Evolutionary conservation across 1,140 invertebrate species (phyloP), one percentile per base, ranked within the genome.

Genomic region (Rhagoletis pomonella): DNA sequence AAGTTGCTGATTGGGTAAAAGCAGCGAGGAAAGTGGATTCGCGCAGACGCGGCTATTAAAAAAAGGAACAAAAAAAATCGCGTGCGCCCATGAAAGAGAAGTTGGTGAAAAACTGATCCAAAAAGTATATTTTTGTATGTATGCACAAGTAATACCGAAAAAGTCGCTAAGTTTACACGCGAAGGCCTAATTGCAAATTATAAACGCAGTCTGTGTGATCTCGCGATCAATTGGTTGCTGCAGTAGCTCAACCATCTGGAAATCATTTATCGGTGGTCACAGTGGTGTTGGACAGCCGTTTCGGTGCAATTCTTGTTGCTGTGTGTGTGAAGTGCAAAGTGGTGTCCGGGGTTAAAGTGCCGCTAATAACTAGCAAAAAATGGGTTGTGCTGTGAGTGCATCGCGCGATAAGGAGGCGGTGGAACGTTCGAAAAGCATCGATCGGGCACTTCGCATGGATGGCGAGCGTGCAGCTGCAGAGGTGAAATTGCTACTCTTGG

Each of bases 401-500:
- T 95, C 95, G 91, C 95, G 95, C 91, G 97, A 97, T 93, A 97
- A 97, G 93, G 96, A 96, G 94, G 97, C 97, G 67, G 95, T 94
- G 84, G 96, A 96, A 91, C 95, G 97, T 90, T 97, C 97, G 44
- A 97, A 97, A 94, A 97, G 97, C 94, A 98, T 98, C 92, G 97
- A 98, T 94, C 96, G 97, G 93, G 96, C 97, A 92, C 94, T 98
- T 47, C 92, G 96, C 90, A 96, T 95, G 81, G 97, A 98, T 95
- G 96, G 96, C 89, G 97, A 98, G 94, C 95, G 96, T 88, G 96
- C 96, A 88, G 96, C 97, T 59, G 96, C 96, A 90, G 97, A 98
- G 95, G 97, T 98, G 89, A 98, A 98, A 94, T 94, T 98, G 85
- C 94, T 98, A 73, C 94, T 98, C 86, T 94, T 98, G 88, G 97